Evolutionary conservation across 2,113 vertebrate genomes (phyloP).

Genomic region (Alethe castanea): DNA sequence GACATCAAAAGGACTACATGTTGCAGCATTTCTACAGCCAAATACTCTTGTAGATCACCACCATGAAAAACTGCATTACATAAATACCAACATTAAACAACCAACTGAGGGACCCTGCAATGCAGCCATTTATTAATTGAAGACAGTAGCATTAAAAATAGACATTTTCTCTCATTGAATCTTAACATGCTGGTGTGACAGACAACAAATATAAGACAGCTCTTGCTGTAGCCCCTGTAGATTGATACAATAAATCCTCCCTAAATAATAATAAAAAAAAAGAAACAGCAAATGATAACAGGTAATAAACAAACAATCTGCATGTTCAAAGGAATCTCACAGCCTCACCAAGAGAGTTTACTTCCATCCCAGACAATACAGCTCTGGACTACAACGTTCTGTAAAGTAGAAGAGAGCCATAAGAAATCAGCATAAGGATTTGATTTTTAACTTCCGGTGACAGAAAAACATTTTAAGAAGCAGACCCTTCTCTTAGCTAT

Average conservation of each 20-base stretch:
- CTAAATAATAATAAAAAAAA: not conserved
- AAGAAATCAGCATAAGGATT: not conserved
- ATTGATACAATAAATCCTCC: not conserved
- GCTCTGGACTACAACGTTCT: not conserved
- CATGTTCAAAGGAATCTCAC: not conserved
- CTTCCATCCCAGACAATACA: not conserved
- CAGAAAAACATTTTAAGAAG: not conserved
- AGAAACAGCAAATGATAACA: not conserved
- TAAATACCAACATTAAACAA: not conserved
- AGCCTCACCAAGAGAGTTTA: not conserved
- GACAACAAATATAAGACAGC: not conserved
- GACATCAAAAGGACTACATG: not conserved
- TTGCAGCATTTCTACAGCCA: conserved; percentile 10
- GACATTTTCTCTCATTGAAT: not conserved
- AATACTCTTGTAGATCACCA: not conserved
- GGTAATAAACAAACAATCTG: not conserved
- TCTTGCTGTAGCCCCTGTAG: not conserved
- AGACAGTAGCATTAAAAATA: conserved; percentile 23
- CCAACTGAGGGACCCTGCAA: not conserved
- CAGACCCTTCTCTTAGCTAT: not conserved
- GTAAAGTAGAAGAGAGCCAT: not conserved
- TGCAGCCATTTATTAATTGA: not conserved
- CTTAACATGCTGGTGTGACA: not conserved
- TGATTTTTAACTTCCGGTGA: not conserved
- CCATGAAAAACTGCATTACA: not conserved